Conservation (phyloP, 2,888 invertebrate species). For the Pedicia rivosa region DNA sequence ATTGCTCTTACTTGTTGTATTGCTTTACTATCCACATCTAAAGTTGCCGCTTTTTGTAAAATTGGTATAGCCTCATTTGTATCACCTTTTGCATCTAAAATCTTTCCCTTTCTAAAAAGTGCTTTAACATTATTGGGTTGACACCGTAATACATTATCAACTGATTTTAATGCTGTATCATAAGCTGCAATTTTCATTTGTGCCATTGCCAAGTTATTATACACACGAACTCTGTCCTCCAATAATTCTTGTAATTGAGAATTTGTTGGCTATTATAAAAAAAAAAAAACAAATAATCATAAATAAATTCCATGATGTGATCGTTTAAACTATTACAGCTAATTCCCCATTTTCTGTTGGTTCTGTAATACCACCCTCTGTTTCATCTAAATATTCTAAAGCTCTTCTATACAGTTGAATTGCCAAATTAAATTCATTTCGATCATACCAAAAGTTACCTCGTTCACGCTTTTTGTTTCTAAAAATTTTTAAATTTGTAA, state of each 20-base stretch:
- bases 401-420: conserved; percentile 79
- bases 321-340: no score
- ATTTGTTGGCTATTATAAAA: conserved; percentile 30
- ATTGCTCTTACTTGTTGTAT: conserved; percentile 29
- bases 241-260: conserved; percentile 47
- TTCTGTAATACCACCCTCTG: conserved; percentile 44
- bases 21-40: conserved; percentile 46
- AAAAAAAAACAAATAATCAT: conserved; percentile 3
- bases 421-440: conserved; percentile 64
- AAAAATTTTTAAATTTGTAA: conserved; percentile 11
- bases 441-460: conserved; percentile 82
- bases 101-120: conserved; percentile 71
- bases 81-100: conserved; percentile 50
- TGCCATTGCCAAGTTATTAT: conserved; percentile 85
- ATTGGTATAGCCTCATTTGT: conserved; percentile 51
- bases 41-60: conserved; percentile 41
- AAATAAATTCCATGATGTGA: no score
- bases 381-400: conserved; percentile 62
- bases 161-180: conserved; percentile 69
- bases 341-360: conserved; percentile 36
- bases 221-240: conserved; percentile 67
- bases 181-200: conserved; percentile 77
- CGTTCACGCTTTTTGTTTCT: conserved; percentile 63
- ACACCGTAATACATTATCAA: conserved; percentile 65
- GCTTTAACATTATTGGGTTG: conserved; percentile 86